Evolutionary conservation across 2,888 invertebrate species (phyloP), one percentile per base, ranked within the genome.

Genomic region (Penaeus monodon): DNA sequence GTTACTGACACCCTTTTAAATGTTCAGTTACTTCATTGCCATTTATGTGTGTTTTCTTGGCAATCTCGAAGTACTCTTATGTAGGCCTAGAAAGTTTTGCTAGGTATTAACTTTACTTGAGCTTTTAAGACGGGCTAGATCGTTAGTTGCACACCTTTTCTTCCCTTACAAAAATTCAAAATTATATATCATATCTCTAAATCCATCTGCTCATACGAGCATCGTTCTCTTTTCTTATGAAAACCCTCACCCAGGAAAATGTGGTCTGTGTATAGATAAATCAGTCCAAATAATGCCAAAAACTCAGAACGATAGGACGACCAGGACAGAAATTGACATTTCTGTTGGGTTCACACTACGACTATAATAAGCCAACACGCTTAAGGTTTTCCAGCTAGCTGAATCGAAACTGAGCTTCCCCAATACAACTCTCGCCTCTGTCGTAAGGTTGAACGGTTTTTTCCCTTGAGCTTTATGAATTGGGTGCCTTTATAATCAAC

Each of bases 231-330:
- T 38, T n/a, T 83, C 33, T 33, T 83, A 4, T 44, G 22, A 83
- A 84, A 8, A 66, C 27, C 27, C 73, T 76, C 4, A 24, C 44
- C 4, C 65, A 38, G 8, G 83, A 66, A 4, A 76, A 76, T n/a
- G 38, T 83, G 83, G 22, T 76, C 76, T 10, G 83, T 83, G 1
- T 27, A 2, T 4, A 76, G 64, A 29, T 74, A 57, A 83, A 83
- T 12, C 63, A 3, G 33, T 63, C 83, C 76, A 83, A 0, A n/a
- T 44, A 83, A 27, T 76, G 76, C 12, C 70, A 38, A 29, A 74
- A 83, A 74, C 0, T 38, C 33, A 38, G 33, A 3, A 74, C 3
- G 76, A 29, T 22, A 83, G 27, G 64, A 74, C 22, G 17, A 83
- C 68, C 1, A 66, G 66, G 12, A 22, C 38, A 8, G 80, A 65